Evolutionary conservation across 2,888 invertebrate species (phyloP).

Genomic region (Drosophila parthenogenetica): DNA sequence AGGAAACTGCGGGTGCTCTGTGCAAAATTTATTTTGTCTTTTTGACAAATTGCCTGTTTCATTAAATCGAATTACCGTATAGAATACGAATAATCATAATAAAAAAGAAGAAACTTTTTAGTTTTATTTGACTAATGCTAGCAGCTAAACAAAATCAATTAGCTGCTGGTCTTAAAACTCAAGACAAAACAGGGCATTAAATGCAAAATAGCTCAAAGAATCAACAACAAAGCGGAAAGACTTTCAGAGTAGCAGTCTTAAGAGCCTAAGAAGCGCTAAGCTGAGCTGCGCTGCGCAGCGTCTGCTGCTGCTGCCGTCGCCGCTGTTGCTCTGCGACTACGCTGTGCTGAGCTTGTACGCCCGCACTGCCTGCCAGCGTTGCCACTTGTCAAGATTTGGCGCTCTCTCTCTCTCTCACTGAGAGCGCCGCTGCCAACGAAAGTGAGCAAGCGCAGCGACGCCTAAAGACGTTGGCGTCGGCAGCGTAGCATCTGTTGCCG

Average conservation of each 20-base stretch:
- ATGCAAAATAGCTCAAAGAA: conserved; percentile 22
- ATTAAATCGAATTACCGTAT: conserved; percentile 49
- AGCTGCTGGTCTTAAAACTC: conserved; percentile 53
- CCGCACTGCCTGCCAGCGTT: conserved; percentile 34
- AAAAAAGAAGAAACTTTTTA: conserved; percentile 16
- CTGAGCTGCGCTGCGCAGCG: conserved; percentile 2
- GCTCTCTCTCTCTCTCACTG: conserved; percentile 19
- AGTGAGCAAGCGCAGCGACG: conserved; percentile 53
- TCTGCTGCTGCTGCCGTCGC: conserved; percentile 2
- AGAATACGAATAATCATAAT: conserved; percentile 30
- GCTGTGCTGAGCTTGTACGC: conserved; percentile 44
- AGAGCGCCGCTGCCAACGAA: conserved; percentile 51
- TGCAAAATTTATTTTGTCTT: conserved; percentile 3
- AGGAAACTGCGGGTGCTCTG: conserved; percentile 40
- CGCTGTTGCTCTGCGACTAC: conserved; percentile 9
- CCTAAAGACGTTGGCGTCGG: conserved; percentile 23
- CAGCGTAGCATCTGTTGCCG: conserved; percentile 37
- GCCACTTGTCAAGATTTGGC: conserved; percentile 12
- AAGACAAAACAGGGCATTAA: conserved; percentile 14
- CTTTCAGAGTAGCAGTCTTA: conserved; percentile 38
- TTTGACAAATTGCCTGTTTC: conserved; percentile 58
- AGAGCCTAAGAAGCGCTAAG: conserved; percentile 18
- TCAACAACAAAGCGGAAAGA: conserved; percentile 40
- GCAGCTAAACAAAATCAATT: conserved; percentile 44
- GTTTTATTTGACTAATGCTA: conserved; percentile 36